Base-by-base conservation (phyloP, 2,888 invertebrate species). In the Phaonia tiefii region DNA sequence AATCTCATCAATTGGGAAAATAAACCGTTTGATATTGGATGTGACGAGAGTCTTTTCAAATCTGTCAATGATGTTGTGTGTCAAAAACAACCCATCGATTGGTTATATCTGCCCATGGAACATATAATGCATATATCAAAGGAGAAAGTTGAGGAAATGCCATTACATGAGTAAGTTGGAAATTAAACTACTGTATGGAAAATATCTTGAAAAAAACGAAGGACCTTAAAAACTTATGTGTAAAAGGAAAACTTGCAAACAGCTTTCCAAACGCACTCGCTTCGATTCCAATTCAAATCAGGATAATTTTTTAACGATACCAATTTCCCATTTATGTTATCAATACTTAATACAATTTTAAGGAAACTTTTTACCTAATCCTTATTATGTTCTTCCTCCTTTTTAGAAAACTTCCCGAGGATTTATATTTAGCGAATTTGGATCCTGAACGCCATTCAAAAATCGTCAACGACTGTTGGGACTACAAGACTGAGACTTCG, bases 381-480 rank as follows among this genome's bases (percentile, higher is more conserved):
- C 37, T 10, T n/a, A n/a, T n/a, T n/a, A n/a, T n/a, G n/a, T n/a
- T 46, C 15, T 5, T 15, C 17, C 46, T 46, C 15, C 46, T 31
- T 4, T n/a, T 10, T 60, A 60, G 60, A 37, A 37, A 60, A 17
- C 25, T 76, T 15, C 63, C 70, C 3, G 44, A 44, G 13, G 75
- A 76, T 20, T 44, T 76, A 11, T 76, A 70, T 65, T 7, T 76
- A 7, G 63, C 65, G 1, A 51, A 70, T 1, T 70, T 76, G 54
- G 70, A 76, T 26, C 25, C 46, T 26, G 0, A 22, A 3, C 69
- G 65, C 31, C 75, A 76, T 54, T 15, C 75, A 0, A 65, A 76
- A 70, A 70, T 70, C 1, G 46, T 76, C 2, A 20, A 76, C 44
- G 63, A 70, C 54, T 5, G 65, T 65, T 76, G 75, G 75, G 13